Conservation (phyloP, 2,113 vertebrate species). For the Actinemys pallida region DNA sequence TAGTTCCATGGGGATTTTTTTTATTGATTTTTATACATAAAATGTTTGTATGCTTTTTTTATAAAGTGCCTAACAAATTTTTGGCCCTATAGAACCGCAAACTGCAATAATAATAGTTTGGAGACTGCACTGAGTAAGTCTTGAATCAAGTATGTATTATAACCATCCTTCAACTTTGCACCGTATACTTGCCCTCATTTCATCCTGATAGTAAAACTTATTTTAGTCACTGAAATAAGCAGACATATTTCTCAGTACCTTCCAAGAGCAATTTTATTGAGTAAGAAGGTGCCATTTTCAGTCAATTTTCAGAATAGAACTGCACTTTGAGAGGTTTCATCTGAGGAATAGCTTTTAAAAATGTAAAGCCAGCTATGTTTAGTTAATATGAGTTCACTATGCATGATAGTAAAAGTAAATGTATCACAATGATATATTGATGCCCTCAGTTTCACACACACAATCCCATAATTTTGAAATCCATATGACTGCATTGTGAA, state of each 20-base stretch:
- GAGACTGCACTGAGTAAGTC: not conserved
- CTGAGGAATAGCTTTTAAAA: not conserved
- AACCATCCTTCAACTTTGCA: not conserved
- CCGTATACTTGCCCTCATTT: not conserved
- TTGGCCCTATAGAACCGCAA: not conserved
- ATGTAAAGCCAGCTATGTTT: not conserved
- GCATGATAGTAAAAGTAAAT: not conserved
- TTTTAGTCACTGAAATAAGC: not conserved
- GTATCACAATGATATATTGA: not conserved
- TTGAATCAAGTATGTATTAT: not conserved
- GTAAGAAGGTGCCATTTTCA: not conserved
- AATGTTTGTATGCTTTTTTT: not conserved
- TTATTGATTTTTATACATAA: not conserved
- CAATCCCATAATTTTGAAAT: not conserved
- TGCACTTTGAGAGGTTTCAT: not conserved
- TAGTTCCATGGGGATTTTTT: not conserved
- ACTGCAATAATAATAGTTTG: not conserved
- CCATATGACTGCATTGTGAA: not conserved
- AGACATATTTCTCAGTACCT: not conserved
- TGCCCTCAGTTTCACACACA: not conserved
- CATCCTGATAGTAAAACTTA: not conserved
- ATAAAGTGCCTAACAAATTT: accelerated
- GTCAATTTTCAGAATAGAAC: not conserved
- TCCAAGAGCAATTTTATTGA: not conserved
- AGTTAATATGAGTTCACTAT: not conserved